Evolutionary conservation across 2,888 invertebrate genomes (phyloP), one percentile per base, ranked within the genome.

Genomic region (Eupithecia subfuscata): DNA sequence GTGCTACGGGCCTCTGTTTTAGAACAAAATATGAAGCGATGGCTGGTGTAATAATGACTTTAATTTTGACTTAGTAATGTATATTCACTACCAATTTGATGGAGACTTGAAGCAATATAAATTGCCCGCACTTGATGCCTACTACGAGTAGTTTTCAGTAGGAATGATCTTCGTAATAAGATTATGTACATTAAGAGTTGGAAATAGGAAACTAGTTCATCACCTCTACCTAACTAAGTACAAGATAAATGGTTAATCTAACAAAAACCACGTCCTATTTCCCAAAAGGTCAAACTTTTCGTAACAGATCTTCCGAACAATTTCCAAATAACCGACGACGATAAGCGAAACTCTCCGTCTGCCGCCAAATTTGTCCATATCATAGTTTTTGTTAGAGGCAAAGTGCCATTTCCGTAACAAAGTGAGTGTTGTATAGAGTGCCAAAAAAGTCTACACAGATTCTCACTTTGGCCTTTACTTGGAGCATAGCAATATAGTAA

Each of bases 391-490:
- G 80, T 76, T 72, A 73, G 75, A 78, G 80, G 79, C 78, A 78
- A 84, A 85, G 85, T 85, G 82, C 81, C 83, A 85, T 86, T 86
- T 85, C 84, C 84, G 84, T 78, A 76, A 85, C 85, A 86, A 85
- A 84, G 80, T 82, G 81, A 77, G 81, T 81, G 30, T 79, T 80
- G 79, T 82, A 84, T 84, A 80, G 83, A 83, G 81, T 77, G 79
- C 76, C 78, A 78, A 87, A 87, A 87, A 86, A 86, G 79, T 83
- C 80, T 80, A 87, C 86, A 87, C 82, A 83, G 83, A 84, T 87
- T 85, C 84, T 82, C 84, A 86, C 86, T 60, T 86, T 81, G 81
- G 81, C 80, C 74, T 74, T 80, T 25, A 12, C 60, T 56, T 11
- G n/a, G 11, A 22, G 9, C 11, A 52, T 22, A 22, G 9, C 11